Evolutionary conservation across 2,113 vertebrate species (phyloP), one percentile per base, ranked within the genome.

Genomic region (Agapornis roseicollis): DNA sequence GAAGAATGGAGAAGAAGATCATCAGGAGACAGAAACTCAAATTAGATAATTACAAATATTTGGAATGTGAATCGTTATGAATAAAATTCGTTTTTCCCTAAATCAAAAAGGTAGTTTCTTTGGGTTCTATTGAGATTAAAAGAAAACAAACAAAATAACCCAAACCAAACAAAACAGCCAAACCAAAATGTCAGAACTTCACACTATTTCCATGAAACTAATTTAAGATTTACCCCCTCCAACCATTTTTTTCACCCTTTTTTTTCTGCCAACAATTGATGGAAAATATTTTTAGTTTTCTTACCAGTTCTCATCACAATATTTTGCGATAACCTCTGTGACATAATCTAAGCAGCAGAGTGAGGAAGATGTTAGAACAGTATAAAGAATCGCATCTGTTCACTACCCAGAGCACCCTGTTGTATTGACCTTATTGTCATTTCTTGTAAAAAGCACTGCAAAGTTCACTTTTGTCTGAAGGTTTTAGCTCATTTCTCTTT

Each of bases 161-260:
- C 5, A 64, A 23, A 35, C 6, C 33, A 53, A 41, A 12, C 1
- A 1, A 52, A n/a, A 22, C 20, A 58, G 35, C 1, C 2, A 60
- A 35, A 60, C 13, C 31, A 41, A 60, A 16, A 9, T 53, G 33
- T 60, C 19, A 64, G 85, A 79, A 56, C 7, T 28, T 71, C 37
- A 20, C 8, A 31, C 3, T 79, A 27, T 70, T 74, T 95, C n/a
- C 3, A 74, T 42, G 3, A 22, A 47, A 64, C 52, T 61, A 47
- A 37, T 1, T 2, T 9, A 68, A 27, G 0, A 7, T 33, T 52
- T 20, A 0, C 5, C 5, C 3, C 5, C 3, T 4, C 56, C 56
- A 33, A 27, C 4, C 2, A 5, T 27, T 27, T 55, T 64, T 35
- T 58, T 35, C 33, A 35, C 22, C 56, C 22, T 14, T 4, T 78